phyloP scores from a whole-genome alignment of 2,797 vertebrate species.

The Myotis planiceps region DNA sequence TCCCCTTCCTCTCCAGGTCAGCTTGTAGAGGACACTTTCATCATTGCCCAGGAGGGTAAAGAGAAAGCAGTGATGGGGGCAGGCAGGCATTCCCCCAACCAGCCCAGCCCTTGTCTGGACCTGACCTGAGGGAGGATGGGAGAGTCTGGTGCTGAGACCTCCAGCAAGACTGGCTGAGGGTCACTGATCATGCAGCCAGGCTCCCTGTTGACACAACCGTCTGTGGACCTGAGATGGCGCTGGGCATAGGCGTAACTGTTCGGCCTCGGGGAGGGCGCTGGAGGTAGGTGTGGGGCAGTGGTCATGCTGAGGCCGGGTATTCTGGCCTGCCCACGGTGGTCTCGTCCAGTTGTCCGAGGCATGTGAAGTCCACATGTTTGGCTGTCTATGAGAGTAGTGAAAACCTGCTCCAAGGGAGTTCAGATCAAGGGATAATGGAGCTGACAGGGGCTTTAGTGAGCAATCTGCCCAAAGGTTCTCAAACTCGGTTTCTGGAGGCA shows the following conservation, averaged over 20 bases:
- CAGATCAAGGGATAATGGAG: background rate
- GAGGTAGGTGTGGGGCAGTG: background rate
- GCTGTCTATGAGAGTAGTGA: background rate
- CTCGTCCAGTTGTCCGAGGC: background rate
- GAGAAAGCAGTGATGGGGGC: background rate
- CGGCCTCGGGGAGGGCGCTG: background rate
- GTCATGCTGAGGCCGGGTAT: background rate
- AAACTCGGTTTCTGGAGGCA: background rate
- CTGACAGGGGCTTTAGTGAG: background rate
- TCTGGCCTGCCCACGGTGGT: background rate
- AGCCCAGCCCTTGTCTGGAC: background rate
- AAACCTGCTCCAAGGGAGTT: background rate
- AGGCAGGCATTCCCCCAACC: background rate
- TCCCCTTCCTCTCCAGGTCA: background rate
- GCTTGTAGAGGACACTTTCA: background rate
- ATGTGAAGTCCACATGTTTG: background rate
- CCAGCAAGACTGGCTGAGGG: slow-evolving; percentile 23
- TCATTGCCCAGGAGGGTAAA: background rate
- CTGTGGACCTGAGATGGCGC: slow-evolving; percentile 31
- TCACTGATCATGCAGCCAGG: slow-evolving; percentile 37
- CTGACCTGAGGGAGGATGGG: background rate
- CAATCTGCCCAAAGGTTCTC: background rate
- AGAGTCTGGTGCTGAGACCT: slow-evolving; percentile 26
- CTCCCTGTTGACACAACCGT: background rate
- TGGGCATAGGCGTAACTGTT: background rate